These are phyloP conservation scores for Coelopa frigida DNA, from an alignment of 1,140 invertebrate species.

Conservation along the genomic window DNA sequence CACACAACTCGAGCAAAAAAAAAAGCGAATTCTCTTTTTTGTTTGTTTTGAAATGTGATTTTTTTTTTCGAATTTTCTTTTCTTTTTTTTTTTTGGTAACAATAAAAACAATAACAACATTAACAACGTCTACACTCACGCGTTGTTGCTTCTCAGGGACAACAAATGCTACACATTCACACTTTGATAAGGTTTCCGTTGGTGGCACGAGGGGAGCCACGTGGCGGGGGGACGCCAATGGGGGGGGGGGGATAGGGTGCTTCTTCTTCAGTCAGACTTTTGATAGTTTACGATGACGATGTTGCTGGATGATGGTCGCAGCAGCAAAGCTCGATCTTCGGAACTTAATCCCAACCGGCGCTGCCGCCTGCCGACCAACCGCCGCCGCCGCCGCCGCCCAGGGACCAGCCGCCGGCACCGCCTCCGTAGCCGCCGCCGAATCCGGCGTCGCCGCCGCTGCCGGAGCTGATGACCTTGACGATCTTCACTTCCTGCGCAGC, in stretches of 20 bases:
- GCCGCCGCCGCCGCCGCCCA: constrained; percentile 4
- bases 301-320: not conserved
- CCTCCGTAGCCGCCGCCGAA: constrained; percentile 14
- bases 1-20: too few species aligned
- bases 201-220: not conserved
- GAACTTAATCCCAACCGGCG: constrained; percentile 13
- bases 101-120: constrained; percentile 18
- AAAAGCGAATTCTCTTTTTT: too few species aligned
- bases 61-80: constrained; percentile 5
- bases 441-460: constrained; percentile 15
- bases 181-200: too few species aligned
- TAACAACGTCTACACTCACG: constrained; percentile 14
- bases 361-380: constrained; percentile 1
- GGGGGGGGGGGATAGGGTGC: not conserved
- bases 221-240: not conserved
- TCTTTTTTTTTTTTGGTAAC: constrained; percentile 14
- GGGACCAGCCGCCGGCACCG: constrained; percentile 11
- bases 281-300: constrained; percentile 1
- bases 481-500: constrained; percentile 18
- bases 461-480: constrained; percentile 25
- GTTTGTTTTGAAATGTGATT: constrained; percentile 8
- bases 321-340: not conserved
- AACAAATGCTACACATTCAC: constrained; percentile 11
- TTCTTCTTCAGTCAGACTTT: not conserved
- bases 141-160: constrained; percentile 10